These are phyloP conservation scores for Apoderus coryli DNA, from an alignment of 2,888 invertebrate genomes.

Conservation along the genomic window DNA sequence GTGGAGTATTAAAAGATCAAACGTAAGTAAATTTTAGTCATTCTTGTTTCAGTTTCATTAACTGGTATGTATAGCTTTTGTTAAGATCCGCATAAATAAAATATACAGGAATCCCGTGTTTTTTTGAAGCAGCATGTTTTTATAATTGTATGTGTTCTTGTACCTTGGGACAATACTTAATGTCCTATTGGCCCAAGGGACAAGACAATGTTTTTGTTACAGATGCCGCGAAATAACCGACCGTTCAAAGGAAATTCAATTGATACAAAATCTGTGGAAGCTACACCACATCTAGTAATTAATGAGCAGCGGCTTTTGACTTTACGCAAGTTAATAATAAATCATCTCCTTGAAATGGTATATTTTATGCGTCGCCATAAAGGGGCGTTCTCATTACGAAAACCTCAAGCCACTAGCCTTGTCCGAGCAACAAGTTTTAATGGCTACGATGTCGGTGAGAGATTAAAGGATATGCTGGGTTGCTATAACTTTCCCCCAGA, in stretches of 20 bases:
- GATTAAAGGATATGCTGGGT: slow-evolving; percentile 6
- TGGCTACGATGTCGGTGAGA: slow-evolving; percentile 15
- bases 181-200: slow-evolving; percentile 1
- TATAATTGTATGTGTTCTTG: no score
- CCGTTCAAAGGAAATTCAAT: no score
- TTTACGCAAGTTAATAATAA: slow-evolving; percentile 17
- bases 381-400: slow-evolving; percentile 7
- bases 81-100: no score
- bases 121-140: no score
- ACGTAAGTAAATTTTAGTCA: no score
- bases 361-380: slow-evolving; percentile 10
- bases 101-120: no score
- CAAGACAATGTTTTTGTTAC: slow-evolving; percentile 3
- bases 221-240: slow-evolving; percentile 2
- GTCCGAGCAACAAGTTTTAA: slow-evolving; percentile 21
- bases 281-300: slow-evolving; percentile 2
- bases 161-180: no score
- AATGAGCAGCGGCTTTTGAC: slow-evolving; percentile 10
- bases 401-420: slow-evolving; percentile 20
- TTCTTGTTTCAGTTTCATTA: no score
- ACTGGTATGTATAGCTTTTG: no score
- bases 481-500: slow-evolving; percentile 8
- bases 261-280: no score
- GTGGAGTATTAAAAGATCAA: no score
- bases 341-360: slow-evolving; percentile 16